Evolutionary conservation across 2,888 invertebrate genomes (phyloP).

Genomic region (Liposcelis brunnea): DNA sequence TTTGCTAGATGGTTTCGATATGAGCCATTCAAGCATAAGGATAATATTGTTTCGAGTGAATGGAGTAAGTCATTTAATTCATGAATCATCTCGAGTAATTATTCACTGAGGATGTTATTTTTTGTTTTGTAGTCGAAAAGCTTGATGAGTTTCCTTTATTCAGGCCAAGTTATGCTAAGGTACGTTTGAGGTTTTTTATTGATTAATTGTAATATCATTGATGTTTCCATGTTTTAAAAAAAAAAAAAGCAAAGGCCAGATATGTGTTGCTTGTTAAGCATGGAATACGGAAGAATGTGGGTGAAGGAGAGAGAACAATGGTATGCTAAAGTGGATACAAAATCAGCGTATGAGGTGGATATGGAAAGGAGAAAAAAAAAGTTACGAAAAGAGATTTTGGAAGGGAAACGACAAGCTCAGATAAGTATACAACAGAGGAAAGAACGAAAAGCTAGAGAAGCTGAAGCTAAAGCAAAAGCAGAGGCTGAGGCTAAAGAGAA

Average conservation of each 20-base stretch:
- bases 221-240: not conserved
- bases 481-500: not conserved
- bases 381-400: not conserved
- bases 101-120: too few relatives aligned
- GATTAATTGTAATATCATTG: too few relatives aligned
- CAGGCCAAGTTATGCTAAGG: too few relatives aligned
- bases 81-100: too few relatives aligned
- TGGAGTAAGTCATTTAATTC: not conserved
- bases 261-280: slow-evolving; percentile 33
- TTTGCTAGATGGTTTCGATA: too few relatives aligned
- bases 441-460: not conserved
- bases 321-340: slow-evolving; percentile 19
- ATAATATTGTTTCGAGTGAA: not conserved
- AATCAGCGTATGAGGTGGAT: not conserved
- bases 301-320: slow-evolving; percentile 34
- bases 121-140: too few relatives aligned
- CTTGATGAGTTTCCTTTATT: too few relatives aligned
- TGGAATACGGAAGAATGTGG: slow-evolving; percentile 41
- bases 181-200: too few relatives aligned
- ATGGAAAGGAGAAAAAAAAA: not conserved
- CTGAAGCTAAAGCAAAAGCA: not conserved
- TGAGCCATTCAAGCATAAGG: not conserved
- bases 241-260: slow-evolving; percentile 13
- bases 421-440: not conserved
- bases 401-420: not conserved